Evolutionary conservation across 2,888 invertebrate species (phyloP), one percentile per base, ranked within the genome.

Genomic region (Eretmocerus hayati): DNA sequence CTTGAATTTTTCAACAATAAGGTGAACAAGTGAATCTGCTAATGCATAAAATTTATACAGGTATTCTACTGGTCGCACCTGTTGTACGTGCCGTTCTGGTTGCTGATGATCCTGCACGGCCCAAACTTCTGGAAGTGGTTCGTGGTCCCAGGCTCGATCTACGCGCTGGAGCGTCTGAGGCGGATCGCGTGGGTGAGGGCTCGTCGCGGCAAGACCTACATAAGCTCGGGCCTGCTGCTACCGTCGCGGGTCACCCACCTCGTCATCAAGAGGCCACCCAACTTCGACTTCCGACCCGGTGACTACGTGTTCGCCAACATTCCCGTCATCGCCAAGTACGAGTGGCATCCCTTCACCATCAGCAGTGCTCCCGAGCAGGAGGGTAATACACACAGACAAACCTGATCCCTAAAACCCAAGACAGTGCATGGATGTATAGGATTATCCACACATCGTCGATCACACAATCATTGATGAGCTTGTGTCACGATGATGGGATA

Each of bases 81-180:
- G 26, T 75, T 95, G 53, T 91, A 92, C 71, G 75, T 92, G 3
- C 87, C 88, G 0, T 94, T 92, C 70, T 93, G 89, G 89, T 73
- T 87, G 16, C 71, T 94, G 3, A 74, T 87, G 13, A 78, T 92
- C 37, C 77, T 93, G 49, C 95, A 95, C 69, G 91, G 86, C 0
- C 91, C 92, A 0, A 89, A 89, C 69, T 95, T 92, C 72, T 94
- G 93, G 92, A 91, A 89, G 69, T 95, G 94, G 93, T 90, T 94
- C 68, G 74, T 90, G 26, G 71, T 82, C 2, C 94, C 94, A 0
- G 90, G 90, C 0, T 62, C 84, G 2, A 73, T 92, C 1, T 94
- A 89, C 66, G 56, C 85, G 0, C 71, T 87, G 0, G 95, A 95
- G 71, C 78, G 90, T 49, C 74, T 87, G 19, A 72, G 85, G 51